A percentile compares a stretch with the other conserved stretches of the same genome.
These are phyloP conservation scores for Hirtodrosophila alboralis DNA, from an alignment of 2,888 invertebrate species.

Conservation along the genomic window DNA sequence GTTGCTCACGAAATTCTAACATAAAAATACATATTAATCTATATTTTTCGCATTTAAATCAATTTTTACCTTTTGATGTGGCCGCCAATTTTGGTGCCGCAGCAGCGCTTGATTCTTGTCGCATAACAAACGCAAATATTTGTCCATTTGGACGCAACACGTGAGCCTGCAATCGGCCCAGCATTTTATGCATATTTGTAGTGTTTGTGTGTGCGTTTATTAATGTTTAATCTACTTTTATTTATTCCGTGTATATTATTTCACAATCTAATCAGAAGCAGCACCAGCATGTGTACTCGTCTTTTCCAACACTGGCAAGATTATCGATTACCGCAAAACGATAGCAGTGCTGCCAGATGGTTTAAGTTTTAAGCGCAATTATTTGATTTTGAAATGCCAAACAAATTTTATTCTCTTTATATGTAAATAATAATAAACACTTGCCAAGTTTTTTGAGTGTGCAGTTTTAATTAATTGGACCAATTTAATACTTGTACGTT, in stretches of 20 bases:
- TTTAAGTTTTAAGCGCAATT: slow-evolving; percentile 7
- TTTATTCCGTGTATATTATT: slow-evolving; percentile 34
- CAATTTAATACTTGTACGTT: slow-evolving; percentile 67
- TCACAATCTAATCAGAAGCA: slow-evolving; percentile 54
- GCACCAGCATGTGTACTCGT: slow-evolving; percentile 1
- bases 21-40: slow-evolving; percentile 1
- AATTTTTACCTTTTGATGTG: slow-evolving; percentile 62
- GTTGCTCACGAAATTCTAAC: slow-evolving; percentile 69
- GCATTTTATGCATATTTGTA: slow-evolving; percentile 58
- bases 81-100: slow-evolving; percentile 50
- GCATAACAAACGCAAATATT: slow-evolving; percentile 17
- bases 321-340: slow-evolving; percentile 21
- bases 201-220: slow-evolving; percentile 14
- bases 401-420: not conserved
- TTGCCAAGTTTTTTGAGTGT: slow-evolving; percentile 23
- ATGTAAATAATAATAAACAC: not conserved
- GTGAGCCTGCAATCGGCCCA: slow-evolving; percentile 60
- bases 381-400: not conserved
- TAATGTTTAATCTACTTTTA: slow-evolving; percentile 29
- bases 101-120: slow-evolving; percentile 33
- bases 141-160: slow-evolving; percentile 34
- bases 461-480: slow-evolving; percentile 62
- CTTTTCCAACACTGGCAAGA: slow-evolving; percentile 31
- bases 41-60: not conserved
- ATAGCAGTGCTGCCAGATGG: slow-evolving; percentile 29